Evolutionary conservation across 2,797 vertebrate species (phyloP).

Genomic region (Sparidentex hasta): DNA sequence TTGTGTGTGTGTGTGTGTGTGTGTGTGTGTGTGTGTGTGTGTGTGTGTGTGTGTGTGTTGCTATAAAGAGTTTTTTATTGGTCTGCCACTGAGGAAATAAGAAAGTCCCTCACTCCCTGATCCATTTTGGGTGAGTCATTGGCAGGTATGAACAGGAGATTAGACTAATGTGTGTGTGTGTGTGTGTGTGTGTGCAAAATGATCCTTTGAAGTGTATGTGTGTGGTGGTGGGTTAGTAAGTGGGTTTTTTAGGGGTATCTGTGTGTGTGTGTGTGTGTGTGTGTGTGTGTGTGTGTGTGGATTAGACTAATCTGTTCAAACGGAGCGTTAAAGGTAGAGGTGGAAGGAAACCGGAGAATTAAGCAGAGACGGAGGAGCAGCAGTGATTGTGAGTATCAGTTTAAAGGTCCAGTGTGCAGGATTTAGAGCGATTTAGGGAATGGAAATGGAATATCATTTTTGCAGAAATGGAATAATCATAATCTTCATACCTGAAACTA

Average conservation of each 20-base stretch:
- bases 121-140: constrained; percentile 70
- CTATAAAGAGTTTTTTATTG: constrained; percentile 49
- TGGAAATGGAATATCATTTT: too few species aligned
- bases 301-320: constrained; percentile 66
- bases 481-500: too few species aligned
- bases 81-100: constrained; percentile 64
- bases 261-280: constrained; percentile 8
- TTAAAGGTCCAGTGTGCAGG: background rate
- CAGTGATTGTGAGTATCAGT: background rate
- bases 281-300: constrained; percentile 11
- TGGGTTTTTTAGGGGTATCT: background rate
- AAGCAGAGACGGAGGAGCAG: constrained; percentile 36
- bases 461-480: too few species aligned
- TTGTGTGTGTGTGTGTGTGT: constrained; percentile 21
- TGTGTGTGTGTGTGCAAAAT: too few species aligned
- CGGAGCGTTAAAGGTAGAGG: constrained; percentile 41
- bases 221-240: background rate
- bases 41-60: constrained; percentile 25
- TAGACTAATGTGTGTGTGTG: constrained; percentile 52
- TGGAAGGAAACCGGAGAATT: constrained; percentile 51
- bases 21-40: constrained; percentile 31
- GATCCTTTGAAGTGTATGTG: constrained; percentile 37
- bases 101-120: constrained; percentile 69
- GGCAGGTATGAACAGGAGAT: constrained; percentile 69
- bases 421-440: too few species aligned